These are phyloP conservation scores for Tipula confusa DNA, from an alignment of 2,888 invertebrate species.

Conservation along the genomic window DNA sequence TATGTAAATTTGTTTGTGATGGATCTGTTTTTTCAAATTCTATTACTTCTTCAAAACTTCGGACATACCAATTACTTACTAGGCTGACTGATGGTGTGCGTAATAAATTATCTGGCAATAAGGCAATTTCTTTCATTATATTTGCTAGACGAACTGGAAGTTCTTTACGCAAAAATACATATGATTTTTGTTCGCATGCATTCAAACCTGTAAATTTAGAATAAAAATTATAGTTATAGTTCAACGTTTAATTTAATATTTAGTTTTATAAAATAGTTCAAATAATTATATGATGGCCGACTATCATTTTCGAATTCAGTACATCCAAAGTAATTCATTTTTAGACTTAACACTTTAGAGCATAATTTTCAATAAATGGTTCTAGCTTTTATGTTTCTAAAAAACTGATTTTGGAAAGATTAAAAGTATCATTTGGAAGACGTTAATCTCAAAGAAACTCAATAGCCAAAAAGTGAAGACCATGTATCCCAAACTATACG, in stretches of 20 bases:
- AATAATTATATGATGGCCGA: no score
- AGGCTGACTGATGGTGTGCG: slow-evolving; percentile 89
- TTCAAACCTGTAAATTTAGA: slow-evolving; percentile 70
- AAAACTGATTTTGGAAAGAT: no score
- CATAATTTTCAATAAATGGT: no score
- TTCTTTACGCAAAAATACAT: slow-evolving; percentile 91
- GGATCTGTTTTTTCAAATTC: slow-evolving; percentile 84
- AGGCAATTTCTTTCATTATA: slow-evolving; percentile 98
- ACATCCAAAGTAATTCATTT: no score
- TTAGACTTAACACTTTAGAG: no score
- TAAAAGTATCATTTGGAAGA: no score
- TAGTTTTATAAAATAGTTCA: no score
- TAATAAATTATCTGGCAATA: slow-evolving; percentile 87
- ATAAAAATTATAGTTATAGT: background rate
- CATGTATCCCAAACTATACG: no score
- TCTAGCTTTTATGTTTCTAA: no score
- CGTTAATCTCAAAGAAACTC: no score
- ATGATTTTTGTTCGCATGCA: slow-evolving; percentile 89
- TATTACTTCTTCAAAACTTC: slow-evolving; percentile 92
- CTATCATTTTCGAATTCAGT: no score
- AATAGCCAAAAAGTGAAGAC: no score
- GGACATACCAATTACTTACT: slow-evolving; percentile 91
- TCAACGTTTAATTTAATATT: background rate
- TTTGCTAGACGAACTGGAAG: slow-evolving; percentile 96
- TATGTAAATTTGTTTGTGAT: slow-evolving; percentile 59